Conservation (phyloP, 2,113 vertebrate species). For the Callaeas wilsoni region DNA sequence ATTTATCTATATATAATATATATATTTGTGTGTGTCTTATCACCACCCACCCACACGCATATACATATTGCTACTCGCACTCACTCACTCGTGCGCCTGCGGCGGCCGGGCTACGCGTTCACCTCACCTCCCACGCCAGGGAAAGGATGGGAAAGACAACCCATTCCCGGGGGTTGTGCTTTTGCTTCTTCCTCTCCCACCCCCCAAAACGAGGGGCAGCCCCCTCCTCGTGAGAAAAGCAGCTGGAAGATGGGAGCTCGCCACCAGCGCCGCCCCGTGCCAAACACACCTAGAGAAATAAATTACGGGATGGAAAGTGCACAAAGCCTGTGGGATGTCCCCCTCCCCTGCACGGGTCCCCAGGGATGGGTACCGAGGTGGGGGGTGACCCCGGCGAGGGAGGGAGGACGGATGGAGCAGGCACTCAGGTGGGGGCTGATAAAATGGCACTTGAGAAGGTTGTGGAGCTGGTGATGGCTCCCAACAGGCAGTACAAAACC, state of each 20-base stretch:
- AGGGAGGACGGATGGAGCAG: neutral
- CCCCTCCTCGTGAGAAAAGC: neutral
- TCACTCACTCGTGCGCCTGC: neutral
- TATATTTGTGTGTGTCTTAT: slow-evolving; percentile 50
- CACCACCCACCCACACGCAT: slow-evolving; percentile 30
- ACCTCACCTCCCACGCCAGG: neutral
- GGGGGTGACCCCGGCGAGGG: fast-evolving
- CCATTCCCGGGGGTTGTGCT: neutral
- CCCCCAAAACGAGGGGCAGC: neutral
- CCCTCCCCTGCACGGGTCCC: neutral
- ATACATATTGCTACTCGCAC: slow-evolving; percentile 24
- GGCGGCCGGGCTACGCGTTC: neutral
- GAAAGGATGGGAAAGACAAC: neutral
- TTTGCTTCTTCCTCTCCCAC: neutral
- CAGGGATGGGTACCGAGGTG: neutral
- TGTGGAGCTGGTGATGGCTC: neutral
- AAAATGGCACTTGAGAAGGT: slow-evolving; percentile 48
- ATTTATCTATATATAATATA: slow-evolving; percentile 52
- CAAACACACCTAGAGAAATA: slow-evolving; percentile 20
- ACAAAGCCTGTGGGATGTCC: neutral
- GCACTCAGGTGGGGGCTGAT: slow-evolving; percentile 13
- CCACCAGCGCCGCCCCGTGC: neutral
- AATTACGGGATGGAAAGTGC: slow-evolving; percentile 10
- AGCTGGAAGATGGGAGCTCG: neutral
- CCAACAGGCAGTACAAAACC: neutral